A percentile compares a stretch with the other conserved stretches of the same genome.
These are phyloP conservation scores for Biston betularia DNA, from an alignment of 2,888 invertebrate species.

Conservation along the genomic window DNA sequence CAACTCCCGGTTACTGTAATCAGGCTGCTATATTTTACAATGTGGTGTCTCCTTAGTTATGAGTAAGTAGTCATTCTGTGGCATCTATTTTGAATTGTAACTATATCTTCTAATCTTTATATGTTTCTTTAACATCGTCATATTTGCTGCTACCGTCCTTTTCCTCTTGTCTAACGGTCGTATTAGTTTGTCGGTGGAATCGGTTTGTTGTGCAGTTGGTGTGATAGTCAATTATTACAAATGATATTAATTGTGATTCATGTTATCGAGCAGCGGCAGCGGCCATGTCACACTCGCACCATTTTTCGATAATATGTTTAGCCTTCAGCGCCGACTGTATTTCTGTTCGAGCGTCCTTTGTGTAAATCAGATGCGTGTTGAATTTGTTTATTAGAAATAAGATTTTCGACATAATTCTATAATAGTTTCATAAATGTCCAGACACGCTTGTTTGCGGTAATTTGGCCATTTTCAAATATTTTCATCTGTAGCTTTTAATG, in stretches of 20 bases:
- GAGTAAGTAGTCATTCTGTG: slow-evolving; percentile 8
- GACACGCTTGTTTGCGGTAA: neutral
- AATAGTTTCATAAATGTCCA: neutral
- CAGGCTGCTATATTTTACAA: neutral
- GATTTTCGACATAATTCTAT: neutral
- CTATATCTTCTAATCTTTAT: neutral
- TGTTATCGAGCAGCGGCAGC: slow-evolving; percentile 47
- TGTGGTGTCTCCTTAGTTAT: slow-evolving; percentile 1
- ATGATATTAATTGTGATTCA: slow-evolving; percentile 60
- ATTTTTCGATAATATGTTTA: neutral
- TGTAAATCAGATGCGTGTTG: neutral
- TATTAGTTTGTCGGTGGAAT: slow-evolving; percentile 42
- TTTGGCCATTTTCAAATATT: neutral
- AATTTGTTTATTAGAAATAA: neutral
- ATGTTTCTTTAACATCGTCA: neutral
- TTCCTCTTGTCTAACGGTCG: slow-evolving; percentile 35
- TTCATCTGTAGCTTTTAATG: neutral
- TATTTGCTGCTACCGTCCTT: neutral
- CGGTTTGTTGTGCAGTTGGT: slow-evolving; percentile 57
- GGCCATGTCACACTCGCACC: slow-evolving; percentile 55
- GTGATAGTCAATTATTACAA: slow-evolving; percentile 83
- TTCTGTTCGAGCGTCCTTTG: slow-evolving; percentile 5
- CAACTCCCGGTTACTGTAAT: no score
- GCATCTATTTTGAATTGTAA: slow-evolving; percentile 8
- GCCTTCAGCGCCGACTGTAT: slow-evolving; percentile 15